Conservation (phyloP, 2,113 vertebrate species). For the Caloenas nicobarica region DNA sequence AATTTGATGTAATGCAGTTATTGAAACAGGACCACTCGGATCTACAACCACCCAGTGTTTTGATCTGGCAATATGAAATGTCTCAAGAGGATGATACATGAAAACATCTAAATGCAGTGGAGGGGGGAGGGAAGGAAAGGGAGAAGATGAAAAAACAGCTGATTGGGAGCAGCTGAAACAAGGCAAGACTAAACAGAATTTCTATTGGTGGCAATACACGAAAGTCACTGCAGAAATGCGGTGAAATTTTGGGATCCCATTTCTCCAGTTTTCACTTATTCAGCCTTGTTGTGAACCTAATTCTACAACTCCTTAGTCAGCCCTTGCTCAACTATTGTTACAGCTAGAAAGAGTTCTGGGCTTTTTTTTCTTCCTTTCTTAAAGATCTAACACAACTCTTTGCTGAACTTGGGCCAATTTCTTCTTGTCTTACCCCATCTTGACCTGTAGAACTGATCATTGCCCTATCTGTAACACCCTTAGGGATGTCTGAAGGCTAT, state of each 20-base stretch:
- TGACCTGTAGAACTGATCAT: neutral
- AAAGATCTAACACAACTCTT: neutral
- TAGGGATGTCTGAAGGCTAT: neutral
- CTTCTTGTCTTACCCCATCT: neutral
- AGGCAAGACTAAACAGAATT: neutral
- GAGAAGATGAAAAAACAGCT: neutral
- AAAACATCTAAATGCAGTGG: neutral
- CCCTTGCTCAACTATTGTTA: neutral
- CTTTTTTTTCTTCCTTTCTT: neutral
- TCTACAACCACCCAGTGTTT: neutral
- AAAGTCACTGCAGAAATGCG: neutral
- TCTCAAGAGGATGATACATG: neutral
- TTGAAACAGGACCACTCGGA: neutral
- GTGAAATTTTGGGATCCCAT: neutral
- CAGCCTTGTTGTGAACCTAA: neutral
- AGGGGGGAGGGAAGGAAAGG: fast-evolving
- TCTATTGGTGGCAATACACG: neutral
- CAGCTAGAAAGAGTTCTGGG: neutral
- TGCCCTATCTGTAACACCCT: neutral
- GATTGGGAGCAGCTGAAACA: neutral
- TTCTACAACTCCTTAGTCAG: neutral
- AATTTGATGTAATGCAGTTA: neutral
- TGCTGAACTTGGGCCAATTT: neutral
- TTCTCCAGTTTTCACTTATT: neutral
- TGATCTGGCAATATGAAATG: neutral